These are phyloP conservation scores for Cyanoliseus patagonus DNA, from an alignment of 2,113 vertebrate genomes.

Conservation along the genomic window DNA sequence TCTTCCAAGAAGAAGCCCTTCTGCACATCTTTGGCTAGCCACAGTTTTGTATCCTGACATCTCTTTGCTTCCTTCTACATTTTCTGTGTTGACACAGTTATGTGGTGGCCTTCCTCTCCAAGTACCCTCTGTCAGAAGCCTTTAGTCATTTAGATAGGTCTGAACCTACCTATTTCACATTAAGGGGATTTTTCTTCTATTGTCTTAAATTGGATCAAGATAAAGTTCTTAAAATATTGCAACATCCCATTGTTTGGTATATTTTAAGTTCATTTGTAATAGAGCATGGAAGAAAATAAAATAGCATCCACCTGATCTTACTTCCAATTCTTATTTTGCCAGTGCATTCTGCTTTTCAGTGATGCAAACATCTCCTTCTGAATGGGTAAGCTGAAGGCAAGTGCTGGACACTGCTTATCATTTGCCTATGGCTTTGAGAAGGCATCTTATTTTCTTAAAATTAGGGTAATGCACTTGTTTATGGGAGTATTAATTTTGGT, in stretches of 20 bases:
- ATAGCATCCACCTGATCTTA: neutral
- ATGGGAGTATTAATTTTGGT: neutral
- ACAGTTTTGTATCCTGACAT: neutral
- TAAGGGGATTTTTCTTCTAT: neutral
- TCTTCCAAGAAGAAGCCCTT: neutral
- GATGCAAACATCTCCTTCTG: neutral
- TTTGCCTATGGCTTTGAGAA: constrained; percentile 49
- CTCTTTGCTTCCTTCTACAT: neutral
- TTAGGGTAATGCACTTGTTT: constrained; percentile 8
- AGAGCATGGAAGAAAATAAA: neutral
- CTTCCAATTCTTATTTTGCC: constrained; percentile 27
- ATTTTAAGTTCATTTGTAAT: neutral
- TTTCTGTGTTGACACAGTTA: neutral
- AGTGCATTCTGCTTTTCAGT: constrained; percentile 42
- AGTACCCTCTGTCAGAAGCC: neutral
- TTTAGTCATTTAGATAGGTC: neutral
- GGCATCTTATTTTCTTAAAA: constrained; percentile 44
- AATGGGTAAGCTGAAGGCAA: neutral
- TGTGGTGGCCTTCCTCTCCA: neutral
- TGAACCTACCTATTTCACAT: neutral
- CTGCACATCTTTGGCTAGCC: neutral
- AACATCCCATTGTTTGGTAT: neutral
- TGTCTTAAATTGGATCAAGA: neutral
- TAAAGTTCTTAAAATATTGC: neutral
- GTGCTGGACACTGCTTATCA: neutral